Evolutionary conservation across 1,140 invertebrate genomes (phyloP).

Genomic region (Vanessa atalanta): DNA sequence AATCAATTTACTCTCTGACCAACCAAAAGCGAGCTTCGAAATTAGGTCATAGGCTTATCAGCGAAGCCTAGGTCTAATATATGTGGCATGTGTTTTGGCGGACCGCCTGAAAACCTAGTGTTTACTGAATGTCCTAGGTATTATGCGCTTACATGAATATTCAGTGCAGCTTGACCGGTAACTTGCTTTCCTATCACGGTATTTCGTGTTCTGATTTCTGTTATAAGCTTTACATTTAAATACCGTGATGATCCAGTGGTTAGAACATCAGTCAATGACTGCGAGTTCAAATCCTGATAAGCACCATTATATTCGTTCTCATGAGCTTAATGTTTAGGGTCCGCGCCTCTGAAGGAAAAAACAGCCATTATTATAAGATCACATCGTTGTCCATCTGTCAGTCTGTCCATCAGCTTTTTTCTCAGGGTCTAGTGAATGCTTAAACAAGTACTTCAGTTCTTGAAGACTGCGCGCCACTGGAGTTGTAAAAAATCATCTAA

Average conservation of each 20-base stretch:
- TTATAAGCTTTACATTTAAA: constrained; percentile 12
- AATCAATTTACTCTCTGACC: constrained; percentile 3
- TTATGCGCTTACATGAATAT: constrained; percentile 34
- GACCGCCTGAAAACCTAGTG: constrained; percentile 33
- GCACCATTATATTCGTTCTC: too few species aligned
- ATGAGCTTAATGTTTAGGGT: too few species aligned
- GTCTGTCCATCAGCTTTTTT: too few species aligned
- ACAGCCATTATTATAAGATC: too few species aligned
- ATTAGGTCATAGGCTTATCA: constrained; percentile 32
- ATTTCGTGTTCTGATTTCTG: constrained; percentile 19
- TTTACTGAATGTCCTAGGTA: constrained; percentile 25
- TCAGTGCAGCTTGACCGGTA: constrained; percentile 30
- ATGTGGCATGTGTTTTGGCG: constrained; percentile 34
- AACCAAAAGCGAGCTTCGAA: neutral
- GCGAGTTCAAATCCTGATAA: too few species aligned
- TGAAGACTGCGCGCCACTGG: too few species aligned
- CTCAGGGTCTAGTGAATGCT: too few species aligned
- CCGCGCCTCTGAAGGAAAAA: too few species aligned
- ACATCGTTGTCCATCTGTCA: too few species aligned
- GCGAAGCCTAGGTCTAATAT: constrained; percentile 28
- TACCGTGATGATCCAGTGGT: neutral
- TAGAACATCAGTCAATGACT: neutral
- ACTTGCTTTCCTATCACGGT: constrained; percentile 14
- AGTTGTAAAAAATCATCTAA: too few species aligned
- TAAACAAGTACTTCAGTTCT: too few species aligned